phyloP scores from a whole-genome alignment of 2,888 invertebrate species.

The Orthosia incerta region DNA sequence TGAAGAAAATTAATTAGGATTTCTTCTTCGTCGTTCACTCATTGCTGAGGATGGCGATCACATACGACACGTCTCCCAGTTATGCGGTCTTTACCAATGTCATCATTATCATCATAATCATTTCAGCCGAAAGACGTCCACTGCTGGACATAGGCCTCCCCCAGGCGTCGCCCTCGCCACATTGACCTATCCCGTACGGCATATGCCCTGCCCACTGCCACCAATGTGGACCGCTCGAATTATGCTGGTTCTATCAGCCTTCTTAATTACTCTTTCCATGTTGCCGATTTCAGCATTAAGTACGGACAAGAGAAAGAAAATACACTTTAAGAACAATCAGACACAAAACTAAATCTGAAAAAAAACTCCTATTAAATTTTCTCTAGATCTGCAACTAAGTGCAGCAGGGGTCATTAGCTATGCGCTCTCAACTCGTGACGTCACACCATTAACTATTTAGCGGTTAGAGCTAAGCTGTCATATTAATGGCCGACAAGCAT shows the following conservation, averaged over 20 bases:
- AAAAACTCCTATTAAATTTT: neutral
- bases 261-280: too few species aligned
- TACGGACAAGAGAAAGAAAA: too few species aligned
- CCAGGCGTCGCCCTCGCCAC: too few species aligned
- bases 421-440: slow-evolving; percentile 62
- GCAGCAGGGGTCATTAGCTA: slow-evolving; percentile 66
- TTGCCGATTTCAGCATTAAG: too few species aligned
- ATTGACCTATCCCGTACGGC: too few species aligned
- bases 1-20: too few species aligned
- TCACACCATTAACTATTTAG: slow-evolving; percentile 58
- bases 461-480: slow-evolving; percentile 53
- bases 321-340: too few species aligned
- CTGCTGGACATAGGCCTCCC: too few species aligned
- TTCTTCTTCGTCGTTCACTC: neutral
- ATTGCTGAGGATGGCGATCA: neutral
- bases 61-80: neutral
- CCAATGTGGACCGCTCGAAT: neutral
- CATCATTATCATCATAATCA: too few species aligned
- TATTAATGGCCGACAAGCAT: slow-evolving; percentile 45
- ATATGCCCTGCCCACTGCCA: too few species aligned
- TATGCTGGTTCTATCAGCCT: neutral
- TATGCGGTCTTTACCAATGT: neutral
- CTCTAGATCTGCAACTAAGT: slow-evolving; percentile 58
- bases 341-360: too few species aligned
- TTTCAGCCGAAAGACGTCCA: too few species aligned